Evolutionary conservation across 2,888 invertebrate species (phyloP).

Genomic region (Crioceris asparagi): DNA sequence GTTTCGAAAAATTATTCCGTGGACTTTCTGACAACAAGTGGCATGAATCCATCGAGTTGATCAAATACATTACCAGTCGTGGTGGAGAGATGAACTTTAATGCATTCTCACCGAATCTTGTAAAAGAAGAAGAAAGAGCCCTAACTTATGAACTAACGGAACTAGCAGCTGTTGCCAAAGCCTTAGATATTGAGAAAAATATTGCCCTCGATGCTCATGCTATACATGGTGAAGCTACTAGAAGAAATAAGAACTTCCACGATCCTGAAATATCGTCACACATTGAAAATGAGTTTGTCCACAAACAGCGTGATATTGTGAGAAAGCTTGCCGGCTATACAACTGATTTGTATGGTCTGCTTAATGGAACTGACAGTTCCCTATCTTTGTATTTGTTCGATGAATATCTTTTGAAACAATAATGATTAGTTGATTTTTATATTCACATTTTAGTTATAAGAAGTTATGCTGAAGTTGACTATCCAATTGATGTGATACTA

Average conservation of each 20-base stretch:
- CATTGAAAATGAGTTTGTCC: constrained; percentile 66
- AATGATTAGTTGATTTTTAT: too few relatives aligned
- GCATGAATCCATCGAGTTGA: constrained; percentile 61
- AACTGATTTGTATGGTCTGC: constrained; percentile 57
- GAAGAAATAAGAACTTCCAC: constrained; percentile 44
- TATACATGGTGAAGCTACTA: constrained; percentile 54
- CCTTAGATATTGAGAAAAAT: constrained; percentile 64
- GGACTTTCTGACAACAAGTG: constrained; percentile 65
- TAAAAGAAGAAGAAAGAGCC: constrained; percentile 31
- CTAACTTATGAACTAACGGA: constrained; percentile 49
- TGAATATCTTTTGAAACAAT: constrained; percentile 44
- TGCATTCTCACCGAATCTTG: constrained; percentile 28
- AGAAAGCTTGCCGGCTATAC: constrained; percentile 63
- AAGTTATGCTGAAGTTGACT: too few relatives aligned
- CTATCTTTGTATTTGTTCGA: constrained; percentile 65
- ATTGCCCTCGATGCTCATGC: constrained; percentile 55
- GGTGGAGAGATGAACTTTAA: constrained; percentile 53
- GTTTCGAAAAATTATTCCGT: constrained; percentile 64
- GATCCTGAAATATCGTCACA: constrained; percentile 66
- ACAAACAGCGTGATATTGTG: constrained; percentile 54
- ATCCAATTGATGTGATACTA: too few relatives aligned
- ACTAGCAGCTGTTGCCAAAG: constrained; percentile 59
- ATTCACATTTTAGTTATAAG: too few relatives aligned
- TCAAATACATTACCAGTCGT: constrained; percentile 65
- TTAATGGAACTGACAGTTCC: constrained; percentile 49